These are phyloP conservation scores for Poicephalus meyeri DNA, from an alignment of 2,113 vertebrate genomes.

Conservation along the genomic window DNA sequence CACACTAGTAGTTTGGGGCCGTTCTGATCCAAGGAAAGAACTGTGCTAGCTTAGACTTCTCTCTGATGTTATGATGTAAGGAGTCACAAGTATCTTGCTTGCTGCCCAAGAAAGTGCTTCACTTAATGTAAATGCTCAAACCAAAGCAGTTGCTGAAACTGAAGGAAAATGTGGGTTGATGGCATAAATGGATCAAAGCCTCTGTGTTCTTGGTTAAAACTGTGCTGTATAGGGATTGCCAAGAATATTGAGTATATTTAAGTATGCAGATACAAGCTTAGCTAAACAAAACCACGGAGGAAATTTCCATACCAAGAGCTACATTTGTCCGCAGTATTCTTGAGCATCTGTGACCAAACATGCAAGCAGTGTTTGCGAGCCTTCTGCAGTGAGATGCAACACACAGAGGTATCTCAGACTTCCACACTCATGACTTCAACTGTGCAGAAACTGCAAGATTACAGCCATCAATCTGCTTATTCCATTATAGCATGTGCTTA, in stretches of 20 bases:
- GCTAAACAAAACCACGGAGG: neutral
- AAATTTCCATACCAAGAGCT: neutral
- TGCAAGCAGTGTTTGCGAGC: neutral
- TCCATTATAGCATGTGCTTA: neutral
- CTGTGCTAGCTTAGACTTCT: neutral
- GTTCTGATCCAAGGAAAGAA: neutral
- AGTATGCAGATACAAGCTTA: neutral
- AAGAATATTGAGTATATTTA: neutral
- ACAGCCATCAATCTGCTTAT: neutral
- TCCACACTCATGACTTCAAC: neutral
- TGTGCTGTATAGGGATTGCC: neutral
- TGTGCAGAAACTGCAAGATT: neutral
- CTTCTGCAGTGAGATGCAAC: neutral
- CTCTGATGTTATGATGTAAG: neutral
- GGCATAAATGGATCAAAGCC: neutral
- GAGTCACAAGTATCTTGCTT: neutral
- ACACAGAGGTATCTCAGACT: neutral
- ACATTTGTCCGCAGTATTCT: neutral
- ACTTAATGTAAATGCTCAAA: neutral
- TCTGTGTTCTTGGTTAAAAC: neutral
- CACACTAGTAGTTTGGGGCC: neutral
- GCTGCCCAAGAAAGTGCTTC: neutral
- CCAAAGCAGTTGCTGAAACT: neutral
- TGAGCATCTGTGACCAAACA: neutral
- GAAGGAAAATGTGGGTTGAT: neutral